Percentiles rank a stretch among this genome's conserved stretches.
Evolutionary conservation across 2,113 vertebrate species (phyloP).

Genomic region (Sceloporus undulatus): DNA sequence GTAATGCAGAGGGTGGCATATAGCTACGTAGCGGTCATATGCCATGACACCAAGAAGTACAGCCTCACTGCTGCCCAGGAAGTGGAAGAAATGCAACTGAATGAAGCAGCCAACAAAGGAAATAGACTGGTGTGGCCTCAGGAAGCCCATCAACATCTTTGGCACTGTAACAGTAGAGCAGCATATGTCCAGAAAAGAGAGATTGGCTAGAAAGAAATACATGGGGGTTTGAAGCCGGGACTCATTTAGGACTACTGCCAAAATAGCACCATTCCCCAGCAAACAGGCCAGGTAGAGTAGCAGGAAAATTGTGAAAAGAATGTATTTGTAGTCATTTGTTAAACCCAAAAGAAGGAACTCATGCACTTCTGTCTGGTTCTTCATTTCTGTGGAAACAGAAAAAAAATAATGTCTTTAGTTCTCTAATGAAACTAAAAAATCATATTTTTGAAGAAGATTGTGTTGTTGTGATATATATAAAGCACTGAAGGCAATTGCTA

Average conservation of each 20-base stretch:
- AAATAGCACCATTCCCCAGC: slow-evolving; percentile 45
- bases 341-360: slow-evolving; percentile 60
- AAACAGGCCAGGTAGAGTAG: slow-evolving; percentile 48
- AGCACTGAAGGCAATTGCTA: neutral
- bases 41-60: slow-evolving; percentile 27
- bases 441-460: neutral
- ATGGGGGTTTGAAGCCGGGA: slow-evolving; percentile 50
- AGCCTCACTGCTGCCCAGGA: slow-evolving; percentile 7
- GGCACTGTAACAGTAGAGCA: slow-evolving; percentile 59
- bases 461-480: neutral
- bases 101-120: slow-evolving; percentile 26
- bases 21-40: slow-evolving; percentile 11
- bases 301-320: slow-evolving; percentile 43
- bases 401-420: neutral
- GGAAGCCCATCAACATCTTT: slow-evolving; percentile 58
- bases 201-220: slow-evolving; percentile 68
- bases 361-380: slow-evolving; percentile 47
- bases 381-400: neutral
- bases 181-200: slow-evolving; percentile 60
- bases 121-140: slow-evolving; percentile 40
- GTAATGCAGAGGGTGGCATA: slow-evolving; percentile 22
- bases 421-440: neutral
- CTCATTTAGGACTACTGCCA: slow-evolving; percentile 36
- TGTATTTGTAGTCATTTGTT: neutral
- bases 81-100: slow-evolving; percentile 27